Base-by-base conservation (phyloP, 2,113 vertebrate genomes). In the Physeter macrocephalus region DNA sequence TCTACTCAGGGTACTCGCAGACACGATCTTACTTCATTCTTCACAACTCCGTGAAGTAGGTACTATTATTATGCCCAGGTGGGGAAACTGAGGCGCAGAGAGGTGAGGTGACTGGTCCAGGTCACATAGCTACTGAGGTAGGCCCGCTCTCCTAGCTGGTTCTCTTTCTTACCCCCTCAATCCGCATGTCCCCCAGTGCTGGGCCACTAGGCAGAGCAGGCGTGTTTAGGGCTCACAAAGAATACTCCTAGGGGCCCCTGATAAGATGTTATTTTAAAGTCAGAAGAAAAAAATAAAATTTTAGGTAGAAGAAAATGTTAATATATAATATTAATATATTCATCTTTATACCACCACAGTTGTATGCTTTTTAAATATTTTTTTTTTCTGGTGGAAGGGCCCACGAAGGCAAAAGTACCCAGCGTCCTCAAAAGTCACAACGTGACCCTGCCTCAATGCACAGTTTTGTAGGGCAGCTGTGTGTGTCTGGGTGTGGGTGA, bases 261-360 rank as follows among this genome's bases (percentile, higher is more conserved):
- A 36, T 85, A 62, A 90, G 46, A 66, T 41, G 93, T 80, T 80
- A 72, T 57, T 90, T 93, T 94, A 85, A 92, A 92, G 72, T 66
- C 34, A 61, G 71, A 59, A 88, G 31, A 20, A 90, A 84, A 71
- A 67, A 46, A 52, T 29, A 10, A 81, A 81, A 54, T 77, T 77
- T 62, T 77, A 36, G 27, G 41, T 49, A 93, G 59, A 59, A 78
- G 43, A 67, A 74, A 36, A 31, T 36, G 8, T 61, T 91, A 59
- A 18, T 41, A 43, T 43, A 43, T 43, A 59, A 8, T 80, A 71
- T 61, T 75, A 92, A 87, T 69, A 72, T 64, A 41, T 52, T 72
- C 36, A 17, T 59, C 20, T 89, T 86, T 67, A 85, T 72, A 34
- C 21, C 34, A 59, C 80, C 23, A 31, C 5, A 57, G 2, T 86